Percentiles rank a stretch among this genome's conserved stretches.
Evolutionary conservation across 2,888 invertebrate genomes (phyloP).

Genomic region (Gasteruption jaculator): DNA sequence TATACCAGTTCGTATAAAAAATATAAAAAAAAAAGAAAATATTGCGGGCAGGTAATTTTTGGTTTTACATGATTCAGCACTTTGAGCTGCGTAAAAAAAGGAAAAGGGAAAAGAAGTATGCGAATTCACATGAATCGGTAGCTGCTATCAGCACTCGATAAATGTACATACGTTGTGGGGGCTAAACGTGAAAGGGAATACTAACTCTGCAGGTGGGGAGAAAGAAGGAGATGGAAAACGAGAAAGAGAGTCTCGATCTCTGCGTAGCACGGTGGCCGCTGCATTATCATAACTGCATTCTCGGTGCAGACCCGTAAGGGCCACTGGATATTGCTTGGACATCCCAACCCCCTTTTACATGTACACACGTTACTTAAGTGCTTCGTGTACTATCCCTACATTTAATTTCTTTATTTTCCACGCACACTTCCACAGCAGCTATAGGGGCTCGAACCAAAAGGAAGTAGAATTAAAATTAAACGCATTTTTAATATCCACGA

Average conservation of each 20-base stretch:
- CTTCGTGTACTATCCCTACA: too few species aligned
- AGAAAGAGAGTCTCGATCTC: constrained; percentile 31
- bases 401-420: too few species aligned
- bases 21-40: constrained; percentile 20
- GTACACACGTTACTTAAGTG: too few species aligned
- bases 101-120: constrained; percentile 1
- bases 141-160: too few species aligned
- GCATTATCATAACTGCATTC: constrained; percentile 51
- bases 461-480: too few species aligned
- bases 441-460: too few species aligned
- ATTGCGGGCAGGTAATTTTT: not conserved
- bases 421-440: too few species aligned
- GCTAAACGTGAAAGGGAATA: too few species aligned
- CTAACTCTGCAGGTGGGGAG: too few species aligned
- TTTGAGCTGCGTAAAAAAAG: not conserved
- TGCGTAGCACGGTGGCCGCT: constrained; percentile 50
- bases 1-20: constrained; percentile 26
- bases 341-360: constrained; percentile 33
- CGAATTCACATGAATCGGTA: too few species aligned
- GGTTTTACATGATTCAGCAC: not conserved
- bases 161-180: too few species aligned
- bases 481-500: too few species aligned
- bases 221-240: constrained; percentile 13
- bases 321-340: constrained; percentile 33
- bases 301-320: constrained; percentile 37